Percentiles rank a stretch among this genome's conserved stretches.
Conservation (phyloP, 2,888 invertebrate species). For the Luperina nickerlii region DNA sequence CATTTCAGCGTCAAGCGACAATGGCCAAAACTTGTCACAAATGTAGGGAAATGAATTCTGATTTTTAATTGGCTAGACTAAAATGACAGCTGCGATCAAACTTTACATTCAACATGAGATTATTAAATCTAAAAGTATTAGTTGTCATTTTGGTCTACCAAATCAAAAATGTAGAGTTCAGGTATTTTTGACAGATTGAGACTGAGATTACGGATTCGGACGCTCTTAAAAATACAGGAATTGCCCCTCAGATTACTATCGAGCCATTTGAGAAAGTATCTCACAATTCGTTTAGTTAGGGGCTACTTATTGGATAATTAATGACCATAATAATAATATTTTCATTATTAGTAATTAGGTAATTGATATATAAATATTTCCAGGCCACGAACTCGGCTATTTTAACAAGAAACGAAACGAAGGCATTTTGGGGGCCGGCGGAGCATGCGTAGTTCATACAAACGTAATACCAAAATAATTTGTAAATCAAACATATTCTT, state of each 20-base stretch:
- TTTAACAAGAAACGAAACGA: neutral
- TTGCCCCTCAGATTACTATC: neutral
- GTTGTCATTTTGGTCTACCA: too few species aligned
- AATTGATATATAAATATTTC: conserved; percentile 11
- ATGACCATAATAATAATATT: neutral
- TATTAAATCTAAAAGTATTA: too few species aligned
- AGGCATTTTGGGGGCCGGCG: conserved; percentile 4
- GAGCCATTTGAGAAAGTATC: neutral
- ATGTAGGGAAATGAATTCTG: too few species aligned
- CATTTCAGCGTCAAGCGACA: neutral
- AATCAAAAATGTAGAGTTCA: neutral
- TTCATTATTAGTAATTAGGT: neutral
- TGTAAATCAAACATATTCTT: too few species aligned
- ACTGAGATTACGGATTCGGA: neutral
- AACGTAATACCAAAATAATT: too few species aligned
- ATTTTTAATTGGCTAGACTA: too few species aligned
- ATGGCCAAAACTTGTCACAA: neutral
- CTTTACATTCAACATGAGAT: too few species aligned
- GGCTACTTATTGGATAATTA: neutral
- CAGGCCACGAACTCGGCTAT: conserved; percentile 25
- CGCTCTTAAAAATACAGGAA: neutral
- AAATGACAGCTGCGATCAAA: too few species aligned
- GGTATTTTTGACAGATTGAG: neutral
- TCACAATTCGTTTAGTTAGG: neutral
- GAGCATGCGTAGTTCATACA: too few species aligned